A percentile compares a stretch with the other conserved stretches of the same genome.
Evolutionary conservation across 2,797 vertebrate genomes (phyloP).

Genomic region (Threskiornis aethiopicus): DNA sequence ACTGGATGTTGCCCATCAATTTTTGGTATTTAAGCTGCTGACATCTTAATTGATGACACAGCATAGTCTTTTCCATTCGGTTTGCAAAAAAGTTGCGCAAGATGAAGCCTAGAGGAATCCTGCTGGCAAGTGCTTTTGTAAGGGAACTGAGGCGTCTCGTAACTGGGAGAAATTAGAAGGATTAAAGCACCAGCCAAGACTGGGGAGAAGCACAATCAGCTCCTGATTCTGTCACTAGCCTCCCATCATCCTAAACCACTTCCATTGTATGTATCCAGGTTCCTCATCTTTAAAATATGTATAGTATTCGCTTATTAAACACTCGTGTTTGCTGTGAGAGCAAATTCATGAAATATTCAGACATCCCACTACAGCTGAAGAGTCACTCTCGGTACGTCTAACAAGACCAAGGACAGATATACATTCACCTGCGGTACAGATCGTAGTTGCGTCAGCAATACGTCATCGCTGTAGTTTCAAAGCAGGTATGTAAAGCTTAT

Average conservation of each 20-base stretch:
- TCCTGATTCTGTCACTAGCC: background rate
- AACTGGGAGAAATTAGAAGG: background rate
- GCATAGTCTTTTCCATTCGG: background rate
- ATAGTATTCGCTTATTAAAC: background rate
- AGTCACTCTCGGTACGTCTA: background rate
- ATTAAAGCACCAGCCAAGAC: background rate
- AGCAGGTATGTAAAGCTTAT: background rate
- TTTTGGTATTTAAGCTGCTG: background rate
- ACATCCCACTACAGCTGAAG: background rate
- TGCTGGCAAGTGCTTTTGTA: background rate
- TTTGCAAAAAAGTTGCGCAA: background rate
- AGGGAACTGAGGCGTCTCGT: rapidly evolving
- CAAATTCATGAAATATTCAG: background rate
- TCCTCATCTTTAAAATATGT: background rate
- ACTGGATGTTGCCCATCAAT: background rate
- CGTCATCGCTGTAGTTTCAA: background rate
- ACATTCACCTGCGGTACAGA: background rate
- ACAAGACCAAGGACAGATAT: background rate
- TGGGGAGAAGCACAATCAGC: background rate
- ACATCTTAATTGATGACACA: slow-evolving; percentile 5
- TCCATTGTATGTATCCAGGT: background rate
- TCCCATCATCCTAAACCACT: background rate
- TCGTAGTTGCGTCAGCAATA: background rate
- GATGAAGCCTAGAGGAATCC: background rate
- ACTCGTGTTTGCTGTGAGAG: background rate